phyloP scores from a whole-genome alignment of 2,113 vertebrate species.

The Hemiscyllium ocellatum region DNA sequence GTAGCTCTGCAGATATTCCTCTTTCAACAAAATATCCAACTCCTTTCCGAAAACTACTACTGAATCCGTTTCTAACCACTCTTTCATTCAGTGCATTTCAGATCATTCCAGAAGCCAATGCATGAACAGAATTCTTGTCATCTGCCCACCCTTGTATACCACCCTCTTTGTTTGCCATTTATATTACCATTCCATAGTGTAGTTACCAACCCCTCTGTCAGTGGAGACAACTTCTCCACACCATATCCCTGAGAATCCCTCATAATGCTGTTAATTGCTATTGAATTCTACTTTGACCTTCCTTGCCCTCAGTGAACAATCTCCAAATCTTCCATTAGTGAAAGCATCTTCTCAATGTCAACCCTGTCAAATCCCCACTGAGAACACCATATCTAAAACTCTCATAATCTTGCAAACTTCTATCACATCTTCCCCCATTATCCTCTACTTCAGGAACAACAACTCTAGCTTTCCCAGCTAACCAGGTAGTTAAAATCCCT shows the following conservation, averaged over 20 bases:
- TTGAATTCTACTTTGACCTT: too few species aligned
- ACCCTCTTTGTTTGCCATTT: neutral
- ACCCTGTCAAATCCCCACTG: too few species aligned
- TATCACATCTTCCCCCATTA: neutral
- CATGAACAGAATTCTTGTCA: neutral
- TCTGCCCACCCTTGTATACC: too few species aligned
- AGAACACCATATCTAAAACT: neutral
- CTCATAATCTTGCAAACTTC: neutral
- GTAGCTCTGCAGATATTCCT: neutral
- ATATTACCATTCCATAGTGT: neutral
- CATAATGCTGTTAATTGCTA: too few species aligned
- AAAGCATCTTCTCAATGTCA: too few species aligned
- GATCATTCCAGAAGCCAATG: neutral
- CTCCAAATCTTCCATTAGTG: too few species aligned
- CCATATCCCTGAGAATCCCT: too few species aligned
- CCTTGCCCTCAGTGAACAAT: too few species aligned
- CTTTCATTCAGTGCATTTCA: neutral
- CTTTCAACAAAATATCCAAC: neutral
- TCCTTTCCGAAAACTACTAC: too few species aligned
- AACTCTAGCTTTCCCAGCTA: neutral
- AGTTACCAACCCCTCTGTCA: neutral
- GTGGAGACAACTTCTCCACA: neutral
- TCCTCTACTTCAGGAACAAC: neutral
- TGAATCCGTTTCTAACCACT: neutral
- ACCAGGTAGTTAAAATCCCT: too few species aligned